Evolutionary conservation across 2,113 vertebrate genomes (phyloP), one percentile per base, ranked within the genome.

Genomic region (Hepsetus odoe): DNA sequence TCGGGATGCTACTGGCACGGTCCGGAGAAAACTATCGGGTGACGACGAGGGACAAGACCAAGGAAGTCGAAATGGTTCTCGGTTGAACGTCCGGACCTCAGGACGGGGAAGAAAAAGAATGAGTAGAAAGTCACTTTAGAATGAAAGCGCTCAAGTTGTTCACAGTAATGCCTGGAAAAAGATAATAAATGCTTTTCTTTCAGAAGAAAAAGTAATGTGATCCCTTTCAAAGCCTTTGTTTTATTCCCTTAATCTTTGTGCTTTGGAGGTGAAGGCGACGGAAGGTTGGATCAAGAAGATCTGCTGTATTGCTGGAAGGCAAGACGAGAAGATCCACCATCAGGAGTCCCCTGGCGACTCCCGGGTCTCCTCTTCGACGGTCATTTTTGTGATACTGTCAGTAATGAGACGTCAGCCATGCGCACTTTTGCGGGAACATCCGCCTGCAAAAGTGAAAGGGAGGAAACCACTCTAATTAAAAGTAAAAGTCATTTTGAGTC

Each of bases 161-260:
- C 77, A 79, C 77, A 79, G 77, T 79, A 65, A 72, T 26, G 33
- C 55, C 44, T 35, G 33, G 59, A 59, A 61, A 64, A 32, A 20
- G 11, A 35, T 35, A 7, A n/a, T 33, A 64, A 71, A 78, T 26
- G 76, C 56, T 72, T 79, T 22, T 3, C 40, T 51, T 30, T 12
- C 20, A 1, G 32, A 7, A 12, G 9, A 24, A 24, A 18, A 73
- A 14, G 32, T n/a, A 28, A 1, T 12, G 33, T 35, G 14, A 64
- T 79, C 68, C 76, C 67, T 62, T 53, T 38, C 26, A 32, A 38
- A 38, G 49, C 76, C 66, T 61, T 33, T n/a, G 9, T 14, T 51
- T 18, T 44, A 49, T 24, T 51, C 55, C 16, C 28, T 61, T 70
- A n/a, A 22, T 13, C 30, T 53, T 78, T 62, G 65, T 69, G 65